Conservation (phyloP, 1,140 invertebrate genomes). For the Charaxes varanes region DNA sequence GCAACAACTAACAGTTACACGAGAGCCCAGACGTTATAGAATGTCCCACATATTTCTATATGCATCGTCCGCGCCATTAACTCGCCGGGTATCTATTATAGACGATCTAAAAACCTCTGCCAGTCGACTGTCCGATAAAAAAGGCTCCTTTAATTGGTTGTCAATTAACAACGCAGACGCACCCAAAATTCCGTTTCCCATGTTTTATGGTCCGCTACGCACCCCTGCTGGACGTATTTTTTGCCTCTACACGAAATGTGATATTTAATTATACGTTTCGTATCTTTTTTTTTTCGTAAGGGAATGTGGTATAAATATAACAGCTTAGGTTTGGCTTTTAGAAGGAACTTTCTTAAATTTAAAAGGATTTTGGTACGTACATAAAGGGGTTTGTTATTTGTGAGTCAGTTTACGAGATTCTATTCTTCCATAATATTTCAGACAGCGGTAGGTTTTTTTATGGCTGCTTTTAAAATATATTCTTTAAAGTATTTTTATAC, state of each 20-base stretch:
- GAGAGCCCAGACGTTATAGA: not conserved
- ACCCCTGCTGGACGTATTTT: slow-evolving; percentile 11
- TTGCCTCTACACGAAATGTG: slow-evolving; percentile 1
- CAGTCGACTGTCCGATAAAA: slow-evolving; percentile 6
- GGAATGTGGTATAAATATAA: no score
- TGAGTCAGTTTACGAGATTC: no score
- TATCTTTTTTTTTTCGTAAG: no score
- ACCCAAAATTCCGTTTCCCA: slow-evolving; percentile 16
- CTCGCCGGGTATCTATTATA: slow-evolving; percentile 14
- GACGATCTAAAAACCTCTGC: slow-evolving; percentile 17
- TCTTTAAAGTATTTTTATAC: no score
- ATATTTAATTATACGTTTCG: no score
- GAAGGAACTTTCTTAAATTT: no score
- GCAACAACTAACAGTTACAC: not conserved
- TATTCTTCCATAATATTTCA: no score
- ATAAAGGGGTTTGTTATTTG: no score
- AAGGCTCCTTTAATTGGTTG: slow-evolving; percentile 15
- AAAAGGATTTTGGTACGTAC: no score
- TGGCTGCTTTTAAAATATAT: no score
- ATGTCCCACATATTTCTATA: slow-evolving; percentile 2
- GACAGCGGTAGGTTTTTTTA: no score
- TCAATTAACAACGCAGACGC: slow-evolving; percentile 17
- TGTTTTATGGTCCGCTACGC: slow-evolving; percentile 23
- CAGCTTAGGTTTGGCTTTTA: no score
- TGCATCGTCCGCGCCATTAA: slow-evolving; percentile 10